Percentiles rank a stretch among this genome's conserved stretches.
These are phyloP conservation scores for Azorinus chamasolen DNA, from an alignment of 2,888 invertebrate genomes.

Conservation along the genomic window DNA sequence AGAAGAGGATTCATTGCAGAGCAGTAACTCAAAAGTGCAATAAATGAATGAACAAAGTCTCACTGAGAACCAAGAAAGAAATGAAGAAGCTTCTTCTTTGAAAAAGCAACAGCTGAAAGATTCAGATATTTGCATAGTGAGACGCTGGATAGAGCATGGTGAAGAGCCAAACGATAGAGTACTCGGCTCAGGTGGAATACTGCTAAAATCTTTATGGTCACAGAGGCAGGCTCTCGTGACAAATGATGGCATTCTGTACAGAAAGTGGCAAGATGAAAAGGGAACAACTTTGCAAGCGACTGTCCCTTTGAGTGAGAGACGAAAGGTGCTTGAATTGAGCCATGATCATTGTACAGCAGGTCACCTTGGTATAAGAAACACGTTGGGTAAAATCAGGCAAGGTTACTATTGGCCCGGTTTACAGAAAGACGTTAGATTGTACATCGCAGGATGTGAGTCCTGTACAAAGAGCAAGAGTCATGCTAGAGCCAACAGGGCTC, in stretches of 20 bases:
- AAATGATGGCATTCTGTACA: not conserved
- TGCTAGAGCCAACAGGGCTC: conserved; percentile 21
- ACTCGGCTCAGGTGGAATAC: conserved; percentile 1
- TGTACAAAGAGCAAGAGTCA: conserved; percentile 33
- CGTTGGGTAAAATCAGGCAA: conserved; percentile 19
- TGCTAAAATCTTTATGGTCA: conserved; percentile 12
- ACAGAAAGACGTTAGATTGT: conserved; percentile 10
- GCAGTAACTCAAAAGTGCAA: not conserved
- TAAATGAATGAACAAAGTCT: not conserved
- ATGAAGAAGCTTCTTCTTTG: not conserved
- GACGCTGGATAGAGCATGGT: conserved; percentile 6
- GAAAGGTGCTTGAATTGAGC: conserved; percentile 2
- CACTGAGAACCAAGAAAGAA: not conserved
- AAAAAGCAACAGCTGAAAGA: not conserved
- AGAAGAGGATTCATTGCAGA: not conserved
- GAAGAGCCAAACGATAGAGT: conserved; percentile 2
- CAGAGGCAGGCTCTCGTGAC: conserved; percentile 4
- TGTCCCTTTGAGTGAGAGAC: conserved; percentile 8
- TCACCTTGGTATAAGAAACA: conserved; percentile 20
- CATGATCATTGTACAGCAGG: conserved; percentile 18
- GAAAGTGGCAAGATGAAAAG: conserved; percentile 1
- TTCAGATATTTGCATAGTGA: conserved; percentile 8
- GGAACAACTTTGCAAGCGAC: conserved; percentile 5
- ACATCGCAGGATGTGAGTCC: conserved; percentile 13
- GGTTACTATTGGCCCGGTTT: conserved; percentile 24